Evolutionary conservation across 2,888 invertebrate species (phyloP), one percentile per base, ranked within the genome.

Genomic region (Mimumesa dahlbomi): DNA sequence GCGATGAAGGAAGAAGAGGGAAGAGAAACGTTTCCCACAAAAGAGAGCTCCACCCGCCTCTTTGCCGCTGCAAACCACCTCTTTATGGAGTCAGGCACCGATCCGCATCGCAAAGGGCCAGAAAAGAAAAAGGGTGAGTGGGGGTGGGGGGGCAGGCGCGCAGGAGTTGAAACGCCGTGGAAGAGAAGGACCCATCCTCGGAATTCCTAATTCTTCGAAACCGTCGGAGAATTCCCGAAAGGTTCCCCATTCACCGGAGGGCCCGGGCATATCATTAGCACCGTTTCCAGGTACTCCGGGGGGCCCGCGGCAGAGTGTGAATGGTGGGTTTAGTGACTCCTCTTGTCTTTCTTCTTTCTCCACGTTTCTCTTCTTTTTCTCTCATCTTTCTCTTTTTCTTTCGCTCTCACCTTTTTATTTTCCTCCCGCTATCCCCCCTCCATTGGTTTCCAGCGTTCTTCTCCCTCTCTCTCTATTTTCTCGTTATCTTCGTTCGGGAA

Each of bases 191-290:
- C 83, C 78, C 84, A 85, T 83, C 85, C 85, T 87, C 88, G 89
- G 88, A 88, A 89, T 89, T 88, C 88, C 88, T 88, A 87, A 89
- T 89, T 89, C 89, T 84, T 86, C 88, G 88, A 89, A 89, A 89
- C 86, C 87, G 88, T 84, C 87, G 86, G 83, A 85, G 89, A 89
- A 89, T 89, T 89, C 89, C 87, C 87, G 88, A 89, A 89, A 89
- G 88, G 85, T 85, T 82, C 86, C n/a, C n/a, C 88, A 89, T 87
- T 88, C 87, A 84, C 80, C 65, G 71, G 45, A 73, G 75, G 80
- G 83, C 81, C 83, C 85, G 81, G 82, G 88, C 88, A 88, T 88
- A 88, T 88, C 88, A 88, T 89, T 88, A 89, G 88, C 84, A 84
- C 84, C 85, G 82, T 83, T 87, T 87, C 83, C 87, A 87, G 85